These are phyloP conservation scores for Laupala kohalensis DNA, from an alignment of 1,140 invertebrate species.

Conservation along the genomic window DNA sequence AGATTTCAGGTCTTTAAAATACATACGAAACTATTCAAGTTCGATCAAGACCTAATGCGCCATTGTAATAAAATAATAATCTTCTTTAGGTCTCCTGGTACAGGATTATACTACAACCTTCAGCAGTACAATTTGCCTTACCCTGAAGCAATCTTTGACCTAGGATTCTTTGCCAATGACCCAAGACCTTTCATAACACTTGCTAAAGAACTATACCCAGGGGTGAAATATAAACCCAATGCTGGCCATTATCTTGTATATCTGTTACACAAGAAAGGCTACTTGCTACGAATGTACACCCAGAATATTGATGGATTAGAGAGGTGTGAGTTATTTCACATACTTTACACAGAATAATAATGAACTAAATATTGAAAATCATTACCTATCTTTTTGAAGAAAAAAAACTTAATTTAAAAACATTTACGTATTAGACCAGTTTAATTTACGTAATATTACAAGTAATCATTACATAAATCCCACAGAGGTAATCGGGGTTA, in stretches of 20 bases:
- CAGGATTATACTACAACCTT: slow-evolving; percentile 46
- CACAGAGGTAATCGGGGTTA: too few relatives aligned
- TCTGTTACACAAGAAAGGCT: slow-evolving; percentile 30
- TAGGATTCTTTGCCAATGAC: slow-evolving; percentile 29
- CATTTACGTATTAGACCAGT: not conserved
- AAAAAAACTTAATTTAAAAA: not conserved
- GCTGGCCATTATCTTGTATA: slow-evolving; percentile 31
- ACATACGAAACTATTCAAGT: not conserved
- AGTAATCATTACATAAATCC: too few relatives aligned
- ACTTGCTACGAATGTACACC: slow-evolving; percentile 30
- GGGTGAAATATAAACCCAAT: slow-evolving; percentile 31
- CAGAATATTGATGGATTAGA: slow-evolving; percentile 47
- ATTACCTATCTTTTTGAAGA: not conserved
- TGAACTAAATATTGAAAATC: not conserved
- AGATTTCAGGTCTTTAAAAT: slow-evolving; percentile 18
- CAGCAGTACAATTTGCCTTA: slow-evolving; percentile 41
- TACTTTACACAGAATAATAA: too few relatives aligned
- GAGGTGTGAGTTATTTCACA: slow-evolving; percentile 29
- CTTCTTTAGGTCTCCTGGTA: slow-evolving; percentile 36
- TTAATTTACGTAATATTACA: too few relatives aligned
- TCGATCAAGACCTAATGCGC: not conserved
- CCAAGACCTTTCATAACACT: slow-evolving; percentile 35
- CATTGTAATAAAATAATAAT: too few relatives aligned
- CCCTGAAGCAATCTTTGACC: slow-evolving; percentile 47
- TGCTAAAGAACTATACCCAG: slow-evolving; percentile 33